Conservation (phyloP, 2,113 vertebrate genomes). For the Triplophysa tibetana region DNA sequence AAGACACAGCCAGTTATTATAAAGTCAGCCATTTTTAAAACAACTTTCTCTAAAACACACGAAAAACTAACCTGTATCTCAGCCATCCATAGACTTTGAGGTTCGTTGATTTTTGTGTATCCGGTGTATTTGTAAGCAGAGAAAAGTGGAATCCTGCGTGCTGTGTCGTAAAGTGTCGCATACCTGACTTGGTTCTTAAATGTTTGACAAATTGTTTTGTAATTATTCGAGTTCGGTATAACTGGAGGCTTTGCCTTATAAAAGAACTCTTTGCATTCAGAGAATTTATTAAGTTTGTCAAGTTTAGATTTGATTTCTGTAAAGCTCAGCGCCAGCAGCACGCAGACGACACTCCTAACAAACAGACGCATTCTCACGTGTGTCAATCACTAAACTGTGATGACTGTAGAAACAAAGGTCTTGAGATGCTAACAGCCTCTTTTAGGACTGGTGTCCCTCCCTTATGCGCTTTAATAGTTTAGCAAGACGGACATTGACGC, state of each 20-base stretch:
- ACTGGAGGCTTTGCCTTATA: not conserved
- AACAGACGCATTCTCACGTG: not conserved
- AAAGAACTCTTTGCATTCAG: not conserved
- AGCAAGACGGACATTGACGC: too few relatives aligned
- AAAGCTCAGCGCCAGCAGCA: not conserved
- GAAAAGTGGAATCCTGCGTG: not conserved
- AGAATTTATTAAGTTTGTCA: not conserved
- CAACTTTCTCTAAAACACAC: not conserved
- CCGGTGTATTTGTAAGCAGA: not conserved
- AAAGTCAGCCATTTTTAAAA: not conserved
- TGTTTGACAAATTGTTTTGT: not conserved
- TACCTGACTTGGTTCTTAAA: not conserved
- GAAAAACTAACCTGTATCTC: not conserved
- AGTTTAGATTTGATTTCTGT: not conserved
- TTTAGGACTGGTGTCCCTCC: not conserved
- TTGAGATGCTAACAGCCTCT: not conserved
- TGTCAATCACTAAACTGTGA: not conserved
- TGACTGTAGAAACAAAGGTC: not conserved
- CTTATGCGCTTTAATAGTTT: not conserved
- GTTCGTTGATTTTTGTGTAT: not conserved
- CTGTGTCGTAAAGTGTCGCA: not conserved
- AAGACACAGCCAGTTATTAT: not conserved
- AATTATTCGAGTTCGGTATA: not conserved
- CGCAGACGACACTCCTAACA: not conserved
- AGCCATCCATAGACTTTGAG: not conserved